phyloP scores from a whole-genome alignment of 1,140 invertebrate species.

The Eufriesea mexicana region DNA sequence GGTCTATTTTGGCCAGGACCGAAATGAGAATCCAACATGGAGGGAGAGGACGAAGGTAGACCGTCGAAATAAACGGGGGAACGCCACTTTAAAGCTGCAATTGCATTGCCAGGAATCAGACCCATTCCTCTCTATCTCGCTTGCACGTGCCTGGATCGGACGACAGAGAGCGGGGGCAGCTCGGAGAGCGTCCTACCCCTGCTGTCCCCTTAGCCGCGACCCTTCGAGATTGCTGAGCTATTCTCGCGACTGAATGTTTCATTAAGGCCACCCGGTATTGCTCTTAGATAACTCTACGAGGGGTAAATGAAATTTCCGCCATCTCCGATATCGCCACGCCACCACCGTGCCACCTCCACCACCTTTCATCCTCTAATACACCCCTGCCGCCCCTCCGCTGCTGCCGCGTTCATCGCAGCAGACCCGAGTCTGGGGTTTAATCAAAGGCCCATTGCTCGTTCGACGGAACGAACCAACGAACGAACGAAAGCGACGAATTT shows the following conservation, averaged over 20 bases:
- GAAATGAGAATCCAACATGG: slow-evolving; percentile 65
- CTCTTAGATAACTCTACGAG: slow-evolving; percentile 83
- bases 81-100: slow-evolving; percentile 82
- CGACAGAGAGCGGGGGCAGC: slow-evolving; percentile 50
- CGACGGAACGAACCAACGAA: slow-evolving; percentile 67
- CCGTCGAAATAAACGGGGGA: slow-evolving; percentile 80
- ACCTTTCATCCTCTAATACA: slow-evolving; percentile 70
- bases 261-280: slow-evolving; percentile 83
- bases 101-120: slow-evolving; percentile 82
- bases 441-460: slow-evolving; percentile 79
- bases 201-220: slow-evolving; percentile 69
- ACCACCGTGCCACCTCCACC: slow-evolving; percentile 59
- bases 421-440: slow-evolving; percentile 74
- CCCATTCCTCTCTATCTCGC: slow-evolving; percentile 75
- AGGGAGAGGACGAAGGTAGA: slow-evolving; percentile 71
- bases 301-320: slow-evolving; percentile 83
- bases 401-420: slow-evolving; percentile 39
- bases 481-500: slow-evolving; percentile 70
- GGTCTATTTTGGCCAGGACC: slow-evolving; percentile 62
- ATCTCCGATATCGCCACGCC: slow-evolving; percentile 81
- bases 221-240: slow-evolving; percentile 83
- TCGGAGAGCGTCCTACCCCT: slow-evolving; percentile 56
- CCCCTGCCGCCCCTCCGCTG: slow-evolving; percentile 33
- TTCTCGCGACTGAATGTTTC: slow-evolving; percentile 83
- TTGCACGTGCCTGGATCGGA: slow-evolving; percentile 43